phyloP scores from a whole-genome alignment of 2,113 vertebrate species.

The Alethe diademata region DNA sequence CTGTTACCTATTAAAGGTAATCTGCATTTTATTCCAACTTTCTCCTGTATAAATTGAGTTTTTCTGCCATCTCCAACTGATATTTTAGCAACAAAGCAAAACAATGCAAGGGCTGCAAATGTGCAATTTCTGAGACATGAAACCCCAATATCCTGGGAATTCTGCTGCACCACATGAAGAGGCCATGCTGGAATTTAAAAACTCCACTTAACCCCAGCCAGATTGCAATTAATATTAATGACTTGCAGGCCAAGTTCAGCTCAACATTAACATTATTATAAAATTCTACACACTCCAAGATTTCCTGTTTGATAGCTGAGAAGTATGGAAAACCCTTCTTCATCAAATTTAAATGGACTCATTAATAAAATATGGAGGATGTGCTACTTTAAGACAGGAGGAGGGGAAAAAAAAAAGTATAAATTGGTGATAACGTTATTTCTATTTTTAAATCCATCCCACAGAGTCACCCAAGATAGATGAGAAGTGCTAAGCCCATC shows the following conservation, averaged over 20 bases:
- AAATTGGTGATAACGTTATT: conserved; percentile 42
- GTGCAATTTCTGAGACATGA: neutral
- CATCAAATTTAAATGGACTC: conserved; percentile 12
- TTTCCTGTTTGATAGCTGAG: neutral
- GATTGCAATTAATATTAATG: neutral
- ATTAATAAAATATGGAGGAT: conserved; percentile 54
- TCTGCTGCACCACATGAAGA: neutral
- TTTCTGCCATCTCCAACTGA: neutral
- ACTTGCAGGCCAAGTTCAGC: neutral
- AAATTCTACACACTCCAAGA: neutral
- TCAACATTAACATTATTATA: neutral
- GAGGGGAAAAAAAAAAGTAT: neutral
- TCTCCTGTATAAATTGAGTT: neutral
- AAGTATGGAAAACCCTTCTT: neutral
- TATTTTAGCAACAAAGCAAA: neutral
- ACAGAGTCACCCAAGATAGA: conserved; percentile 64
- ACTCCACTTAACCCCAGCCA: neutral
- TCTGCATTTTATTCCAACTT: neutral
- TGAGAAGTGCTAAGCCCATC: conserved; percentile 56
- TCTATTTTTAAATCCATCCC: conserved; percentile 61
- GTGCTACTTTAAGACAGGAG: conserved; percentile 45
- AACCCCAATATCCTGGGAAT: neutral
- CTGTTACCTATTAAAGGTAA: neutral
- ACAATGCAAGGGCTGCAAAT: neutral
- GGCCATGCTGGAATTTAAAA: neutral